phyloP scores from a whole-genome alignment of 2,113 vertebrate species.

The Mellivora capensis region DNA sequence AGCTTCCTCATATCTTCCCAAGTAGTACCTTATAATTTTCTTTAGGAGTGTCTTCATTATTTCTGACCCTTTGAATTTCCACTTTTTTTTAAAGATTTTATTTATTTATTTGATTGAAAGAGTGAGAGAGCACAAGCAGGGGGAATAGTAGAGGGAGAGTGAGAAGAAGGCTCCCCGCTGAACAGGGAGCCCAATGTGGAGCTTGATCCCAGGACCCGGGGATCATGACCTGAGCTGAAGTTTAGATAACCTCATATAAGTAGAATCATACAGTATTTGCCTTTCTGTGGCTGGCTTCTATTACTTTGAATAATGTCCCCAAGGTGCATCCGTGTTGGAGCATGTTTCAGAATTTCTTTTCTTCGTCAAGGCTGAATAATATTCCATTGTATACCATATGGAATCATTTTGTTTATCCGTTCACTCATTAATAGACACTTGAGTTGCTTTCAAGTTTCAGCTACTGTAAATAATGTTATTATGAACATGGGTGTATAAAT shows the following conservation, averaged over 20 bases:
- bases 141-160: too few species aligned
- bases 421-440: neutral
- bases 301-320: neutral
- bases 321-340: neutral
- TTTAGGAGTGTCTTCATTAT: neutral
- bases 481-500: neutral
- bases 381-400: neutral
- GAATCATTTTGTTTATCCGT: neutral
- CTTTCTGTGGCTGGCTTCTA: neutral
- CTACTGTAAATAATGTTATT: neutral
- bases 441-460: neutral
- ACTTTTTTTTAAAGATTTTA: too few species aligned
- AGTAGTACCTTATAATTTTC: neutral
- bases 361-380: neutral
- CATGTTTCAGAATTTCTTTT: neutral
- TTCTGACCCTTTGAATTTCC: neutral
- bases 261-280: neutral
- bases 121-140: too few species aligned
- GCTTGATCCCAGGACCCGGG: too few species aligned
- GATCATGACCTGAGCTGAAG: too few species aligned
- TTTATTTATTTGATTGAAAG: too few species aligned
- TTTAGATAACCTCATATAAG: neutral
- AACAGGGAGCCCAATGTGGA: too few species aligned
- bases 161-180: too few species aligned
- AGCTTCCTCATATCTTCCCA: neutral